phyloP scores from a whole-genome alignment of 2,888 invertebrate species.

The Rhogogaster chlorosoma region DNA sequence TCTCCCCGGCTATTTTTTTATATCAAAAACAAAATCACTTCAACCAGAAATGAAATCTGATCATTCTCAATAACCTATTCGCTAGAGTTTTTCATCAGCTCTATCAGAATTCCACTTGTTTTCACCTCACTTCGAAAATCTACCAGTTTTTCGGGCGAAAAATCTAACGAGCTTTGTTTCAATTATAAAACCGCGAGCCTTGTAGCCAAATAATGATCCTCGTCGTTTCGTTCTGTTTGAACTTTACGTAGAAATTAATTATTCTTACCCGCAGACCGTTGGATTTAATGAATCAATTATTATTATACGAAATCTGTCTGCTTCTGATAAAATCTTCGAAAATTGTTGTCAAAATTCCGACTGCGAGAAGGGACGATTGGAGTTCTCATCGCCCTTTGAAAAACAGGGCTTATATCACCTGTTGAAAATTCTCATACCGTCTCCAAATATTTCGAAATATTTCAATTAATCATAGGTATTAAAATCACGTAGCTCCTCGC shows the following conservation, averaged over 20 bases:
- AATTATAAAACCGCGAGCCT: neutral
- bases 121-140: neutral
- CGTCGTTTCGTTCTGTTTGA: neutral
- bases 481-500: constrained; percentile 3
- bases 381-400: neutral
- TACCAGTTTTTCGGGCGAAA: neutral
- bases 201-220: neutral
- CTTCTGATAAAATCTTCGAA: neutral
- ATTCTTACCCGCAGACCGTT: neutral
- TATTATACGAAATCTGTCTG: neutral
- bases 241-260: neutral
- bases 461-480: constrained; percentile 13
- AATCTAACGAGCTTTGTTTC: constrained; percentile 6
- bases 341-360: neutral
- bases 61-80: neutral
- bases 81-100: neutral
- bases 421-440: neutral
- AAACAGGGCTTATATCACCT: neutral
- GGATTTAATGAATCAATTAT: neutral
- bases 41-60: neutral
- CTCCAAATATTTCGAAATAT: constrained; percentile 8
- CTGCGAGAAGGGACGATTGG: neutral
- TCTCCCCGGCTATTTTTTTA: neutral
- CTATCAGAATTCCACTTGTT: neutral
- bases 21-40: neutral